A percentile compares a stretch with the other conserved stretches of the same genome.
Evolutionary conservation across 2,797 vertebrate genomes (phyloP).

Genomic region (Muscicapa striata): DNA sequence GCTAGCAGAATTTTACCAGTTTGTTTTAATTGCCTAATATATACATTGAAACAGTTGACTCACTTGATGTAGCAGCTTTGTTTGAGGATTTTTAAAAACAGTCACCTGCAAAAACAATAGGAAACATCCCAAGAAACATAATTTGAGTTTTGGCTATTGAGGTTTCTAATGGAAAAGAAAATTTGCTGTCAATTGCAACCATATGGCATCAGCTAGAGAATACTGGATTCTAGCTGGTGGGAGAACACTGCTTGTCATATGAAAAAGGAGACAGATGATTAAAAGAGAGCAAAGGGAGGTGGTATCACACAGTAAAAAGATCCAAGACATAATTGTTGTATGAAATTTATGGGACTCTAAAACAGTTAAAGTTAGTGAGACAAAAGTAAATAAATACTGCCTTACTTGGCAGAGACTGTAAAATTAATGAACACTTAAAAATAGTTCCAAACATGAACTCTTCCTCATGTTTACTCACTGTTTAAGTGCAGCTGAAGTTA

Average conservation of each 20-base stretch:
- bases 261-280: neutral
- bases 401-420: neutral
- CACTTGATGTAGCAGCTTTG: neutral
- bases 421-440: neutral
- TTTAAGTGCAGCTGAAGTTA: neutral
- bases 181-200: neutral
- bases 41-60: neutral
- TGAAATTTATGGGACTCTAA: neutral
- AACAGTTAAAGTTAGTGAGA: neutral
- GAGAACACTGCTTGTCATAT: neutral
- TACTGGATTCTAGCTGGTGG: neutral
- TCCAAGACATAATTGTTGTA: neutral
- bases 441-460: neutral
- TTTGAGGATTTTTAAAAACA: neutral
- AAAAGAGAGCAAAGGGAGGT: neutral
- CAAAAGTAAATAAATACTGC: neutral
- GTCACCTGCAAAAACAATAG: neutral
- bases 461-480: neutral
- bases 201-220: neutral
- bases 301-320: neutral
- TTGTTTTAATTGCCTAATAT: neutral
- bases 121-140: neutral
- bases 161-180: neutral
- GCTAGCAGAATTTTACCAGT: neutral
- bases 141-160: neutral